A percentile compares a stretch with the other conserved stretches of the same genome.
These are phyloP conservation scores for Leptoteleia sp. DNA, from an alignment of 1,140 invertebrate species.

Conservation along the genomic window DNA sequence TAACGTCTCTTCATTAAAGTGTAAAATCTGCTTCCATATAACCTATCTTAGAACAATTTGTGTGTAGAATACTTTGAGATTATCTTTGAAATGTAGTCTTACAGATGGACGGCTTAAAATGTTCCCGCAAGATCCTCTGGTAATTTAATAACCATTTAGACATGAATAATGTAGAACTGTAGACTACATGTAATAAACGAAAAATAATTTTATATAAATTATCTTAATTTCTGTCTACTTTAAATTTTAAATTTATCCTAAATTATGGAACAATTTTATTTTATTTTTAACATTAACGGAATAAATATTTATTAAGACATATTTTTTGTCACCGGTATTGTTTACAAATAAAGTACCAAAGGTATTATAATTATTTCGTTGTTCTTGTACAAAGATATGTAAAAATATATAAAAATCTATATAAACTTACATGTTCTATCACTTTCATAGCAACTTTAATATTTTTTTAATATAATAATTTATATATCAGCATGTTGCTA, in stretches of 20 bases:
- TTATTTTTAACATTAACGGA: no score
- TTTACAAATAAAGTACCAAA: background rate
- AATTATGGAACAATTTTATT: no score
- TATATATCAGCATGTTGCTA: no score
- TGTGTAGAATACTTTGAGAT: conserved; percentile 30
- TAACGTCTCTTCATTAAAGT: no score
- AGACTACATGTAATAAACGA: background rate
- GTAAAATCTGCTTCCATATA: background rate
- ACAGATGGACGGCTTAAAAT: conserved; percentile 77
- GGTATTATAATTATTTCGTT: background rate
- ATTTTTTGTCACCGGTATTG: background rate
- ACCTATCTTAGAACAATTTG: conserved; percentile 9
- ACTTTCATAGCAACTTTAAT: conserved; percentile 1
- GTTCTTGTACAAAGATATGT: background rate
- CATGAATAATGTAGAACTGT: background rate
- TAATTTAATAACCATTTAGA: conserved; percentile 41
- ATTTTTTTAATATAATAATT: no score
- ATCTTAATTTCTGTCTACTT: no score
- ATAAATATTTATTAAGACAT: no score
- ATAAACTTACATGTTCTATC: background rate
- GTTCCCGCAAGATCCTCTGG: conserved; percentile 78
- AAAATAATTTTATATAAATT: no score
- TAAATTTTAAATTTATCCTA: no score
- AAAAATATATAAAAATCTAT: conserved; percentile 14
- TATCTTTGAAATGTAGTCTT: conserved; percentile 71